Evolutionary conservation across 1,140 invertebrate genomes (phyloP).

Genomic region (Nilaparvata lugens): DNA sequence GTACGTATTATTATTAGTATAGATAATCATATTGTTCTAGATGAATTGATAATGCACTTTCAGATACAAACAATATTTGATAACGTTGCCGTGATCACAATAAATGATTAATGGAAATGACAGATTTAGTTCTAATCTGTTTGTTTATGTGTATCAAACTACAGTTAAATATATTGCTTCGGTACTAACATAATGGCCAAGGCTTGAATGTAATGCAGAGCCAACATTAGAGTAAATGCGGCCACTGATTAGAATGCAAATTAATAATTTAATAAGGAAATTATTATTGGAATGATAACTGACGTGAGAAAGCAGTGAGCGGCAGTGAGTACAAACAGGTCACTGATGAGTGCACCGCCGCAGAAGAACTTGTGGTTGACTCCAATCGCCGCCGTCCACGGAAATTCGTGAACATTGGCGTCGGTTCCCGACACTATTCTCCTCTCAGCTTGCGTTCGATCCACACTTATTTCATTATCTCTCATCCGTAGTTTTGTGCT

Average conservation of each 20-base stretch:
- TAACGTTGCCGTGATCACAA: no score
- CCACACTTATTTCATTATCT: constrained; percentile 6
- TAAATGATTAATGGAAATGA: no score
- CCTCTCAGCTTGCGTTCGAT: constrained; percentile 10
- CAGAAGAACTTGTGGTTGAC: constrained; percentile 41
- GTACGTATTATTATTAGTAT: no score
- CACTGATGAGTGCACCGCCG: constrained; percentile 47
- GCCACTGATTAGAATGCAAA: not conserved
- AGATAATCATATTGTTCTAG: no score
- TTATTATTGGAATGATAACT: constrained; percentile 10
- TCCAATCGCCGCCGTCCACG: constrained; percentile 37
- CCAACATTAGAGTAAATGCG: not conserved
- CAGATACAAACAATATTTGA: no score
- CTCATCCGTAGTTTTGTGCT: constrained; percentile 22
- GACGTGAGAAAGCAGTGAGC: constrained; percentile 48
- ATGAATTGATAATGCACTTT: no score
- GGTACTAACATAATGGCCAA: no score
- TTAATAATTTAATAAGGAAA: not conserved
- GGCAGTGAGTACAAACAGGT: constrained; percentile 45
- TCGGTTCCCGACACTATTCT: constrained; percentile 33
- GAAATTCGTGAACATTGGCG: constrained; percentile 34
- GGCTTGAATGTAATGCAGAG: no score
- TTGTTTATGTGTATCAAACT: no score
- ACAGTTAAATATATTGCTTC: no score
- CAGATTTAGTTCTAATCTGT: no score